Percentiles rank a stretch among this genome's conserved stretches.
These are phyloP conservation scores for Parnassius smintheus DNA, from an alignment of 2,888 invertebrate genomes.

Conservation along the genomic window DNA sequence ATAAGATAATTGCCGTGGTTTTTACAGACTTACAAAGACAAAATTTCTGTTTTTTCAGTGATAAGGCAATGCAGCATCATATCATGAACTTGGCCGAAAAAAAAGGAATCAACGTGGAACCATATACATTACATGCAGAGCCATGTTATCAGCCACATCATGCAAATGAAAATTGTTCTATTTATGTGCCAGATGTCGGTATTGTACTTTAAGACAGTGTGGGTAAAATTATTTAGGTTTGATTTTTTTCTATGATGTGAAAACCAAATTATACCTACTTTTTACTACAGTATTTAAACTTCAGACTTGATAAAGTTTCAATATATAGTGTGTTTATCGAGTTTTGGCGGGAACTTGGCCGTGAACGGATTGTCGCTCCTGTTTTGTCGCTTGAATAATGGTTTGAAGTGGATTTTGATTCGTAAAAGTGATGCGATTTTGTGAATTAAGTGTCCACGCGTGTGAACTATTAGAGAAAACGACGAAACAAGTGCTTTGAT, in stretches of 20 bases:
- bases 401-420: too few species aligned
- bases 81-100: constrained; percentile 51
- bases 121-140: constrained; percentile 45
- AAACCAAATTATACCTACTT: background rate
- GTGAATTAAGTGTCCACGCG: too few species aligned
- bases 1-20: too few species aligned
- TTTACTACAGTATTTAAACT: background rate
- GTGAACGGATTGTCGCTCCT: too few species aligned
- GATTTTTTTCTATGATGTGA: background rate
- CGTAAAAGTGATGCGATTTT: too few species aligned
- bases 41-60: constrained; percentile 47
- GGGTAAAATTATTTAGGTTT: background rate
- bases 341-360: background rate
- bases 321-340: too few species aligned
- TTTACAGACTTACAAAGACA: too few species aligned
- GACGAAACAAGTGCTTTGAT: too few species aligned
- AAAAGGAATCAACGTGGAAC: constrained; percentile 53
- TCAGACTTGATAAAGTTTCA: too few species aligned
- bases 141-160: constrained; percentile 40
- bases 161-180: constrained; percentile 57
- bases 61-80: constrained; percentile 50
- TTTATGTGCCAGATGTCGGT: constrained; percentile 60
- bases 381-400: too few species aligned
- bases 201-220: constrained; percentile 47
- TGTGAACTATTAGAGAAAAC: too few species aligned